Percentiles rank a stretch among this genome's conserved stretches.
Conservation (phyloP, 2,888 invertebrate species). For the Notodromas monacha region DNA sequence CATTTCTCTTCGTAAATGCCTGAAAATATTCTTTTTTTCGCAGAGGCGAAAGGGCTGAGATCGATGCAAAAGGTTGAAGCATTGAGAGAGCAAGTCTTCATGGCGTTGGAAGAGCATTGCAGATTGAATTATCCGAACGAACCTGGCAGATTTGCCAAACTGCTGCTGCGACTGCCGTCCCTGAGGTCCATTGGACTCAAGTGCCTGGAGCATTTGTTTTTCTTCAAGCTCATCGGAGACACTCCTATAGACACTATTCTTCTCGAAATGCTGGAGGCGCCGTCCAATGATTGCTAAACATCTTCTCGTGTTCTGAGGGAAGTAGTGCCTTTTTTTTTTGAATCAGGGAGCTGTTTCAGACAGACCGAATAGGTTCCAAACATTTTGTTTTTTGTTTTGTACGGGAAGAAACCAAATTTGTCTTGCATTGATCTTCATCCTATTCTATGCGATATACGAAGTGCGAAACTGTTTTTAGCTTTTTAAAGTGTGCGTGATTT, state of each 20-base stretch:
- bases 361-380: too few relatives aligned
- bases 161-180: slow-evolving; percentile 56
- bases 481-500: too few relatives aligned
- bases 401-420: too few relatives aligned
- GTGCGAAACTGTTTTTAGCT: too few relatives aligned
- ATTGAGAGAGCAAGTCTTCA: slow-evolving; percentile 72
- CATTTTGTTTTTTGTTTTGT: too few relatives aligned
- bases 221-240: slow-evolving; percentile 64
- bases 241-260: slow-evolving; percentile 51
- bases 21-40: slow-evolving; percentile 11
- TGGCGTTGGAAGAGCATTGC: slow-evolving; percentile 78
- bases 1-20: background rate
- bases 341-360: too few relatives aligned
- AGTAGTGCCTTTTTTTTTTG: too few relatives aligned
- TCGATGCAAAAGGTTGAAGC: slow-evolving; percentile 45
- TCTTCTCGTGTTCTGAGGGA: too few relatives aligned
- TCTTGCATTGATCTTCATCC: too few relatives aligned
- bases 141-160: slow-evolving; percentile 74
- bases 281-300: too few relatives aligned
- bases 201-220: slow-evolving; percentile 74
- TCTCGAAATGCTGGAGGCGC: slow-evolving; percentile 31
- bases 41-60: slow-evolving; percentile 60
- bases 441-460: too few relatives aligned
- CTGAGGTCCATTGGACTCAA: slow-evolving; percentile 68
- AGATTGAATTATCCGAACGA: slow-evolving; percentile 56